Conservation (phyloP, 1,140 invertebrate genomes). For the Delia radicum region DNA sequence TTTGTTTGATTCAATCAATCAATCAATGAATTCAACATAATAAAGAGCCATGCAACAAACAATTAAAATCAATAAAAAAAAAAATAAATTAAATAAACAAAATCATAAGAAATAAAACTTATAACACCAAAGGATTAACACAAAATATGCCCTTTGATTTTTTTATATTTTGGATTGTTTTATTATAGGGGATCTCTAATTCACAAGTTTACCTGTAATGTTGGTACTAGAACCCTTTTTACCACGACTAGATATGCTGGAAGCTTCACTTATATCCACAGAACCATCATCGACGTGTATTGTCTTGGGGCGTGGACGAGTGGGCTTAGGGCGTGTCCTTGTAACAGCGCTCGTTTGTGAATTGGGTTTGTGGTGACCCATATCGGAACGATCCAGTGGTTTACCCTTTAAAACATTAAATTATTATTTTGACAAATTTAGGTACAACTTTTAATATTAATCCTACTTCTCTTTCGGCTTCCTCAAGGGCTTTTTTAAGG, state of each 20-base stretch:
- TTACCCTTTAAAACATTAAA: conserved; percentile 62
- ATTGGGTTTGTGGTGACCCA: conserved; percentile 59
- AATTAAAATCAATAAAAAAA: conserved; percentile 30
- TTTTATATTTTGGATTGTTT: too few species aligned
- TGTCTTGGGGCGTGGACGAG: conserved; percentile 77
- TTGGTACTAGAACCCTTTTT: conserved; percentile 81
- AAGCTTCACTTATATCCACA: conserved; percentile 73
- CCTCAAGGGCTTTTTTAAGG: conserved; percentile 90
- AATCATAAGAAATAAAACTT: conserved; percentile 3
- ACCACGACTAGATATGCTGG: conserved; percentile 69
- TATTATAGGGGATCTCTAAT: too few species aligned
- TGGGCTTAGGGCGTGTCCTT: conserved; percentile 63
- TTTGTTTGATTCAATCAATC: conserved; percentile 27
- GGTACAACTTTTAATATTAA: not conserved
- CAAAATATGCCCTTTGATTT: not conserved
- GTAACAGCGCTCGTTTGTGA: conserved; percentile 55
- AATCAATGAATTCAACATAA: conserved; percentile 48
- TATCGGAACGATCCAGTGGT: conserved; percentile 70
- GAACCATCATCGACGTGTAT: conserved; percentile 81
- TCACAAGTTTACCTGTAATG: conserved; percentile 66
- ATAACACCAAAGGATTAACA: not conserved
- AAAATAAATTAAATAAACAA: not conserved
- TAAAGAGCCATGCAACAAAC: conserved; percentile 50
- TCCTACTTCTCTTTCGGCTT: conserved; percentile 81
- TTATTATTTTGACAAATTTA: not conserved